These are phyloP conservation scores for Vidua chalybeata DNA, from an alignment of 2,113 vertebrate species.

Conservation along the genomic window DNA sequence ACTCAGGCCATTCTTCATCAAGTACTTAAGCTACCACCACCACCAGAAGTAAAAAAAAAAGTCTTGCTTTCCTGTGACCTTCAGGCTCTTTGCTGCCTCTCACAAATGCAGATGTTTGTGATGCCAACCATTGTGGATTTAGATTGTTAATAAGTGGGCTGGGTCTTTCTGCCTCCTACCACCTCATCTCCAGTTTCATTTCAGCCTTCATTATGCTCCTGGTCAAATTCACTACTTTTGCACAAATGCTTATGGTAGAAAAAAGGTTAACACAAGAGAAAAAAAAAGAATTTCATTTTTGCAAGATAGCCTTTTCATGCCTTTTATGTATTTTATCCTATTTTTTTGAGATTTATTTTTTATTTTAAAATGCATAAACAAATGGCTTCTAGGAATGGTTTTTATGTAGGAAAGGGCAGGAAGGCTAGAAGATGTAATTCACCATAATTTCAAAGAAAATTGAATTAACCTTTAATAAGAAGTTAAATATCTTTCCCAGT, in stretches of 20 bases:
- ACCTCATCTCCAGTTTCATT: neutral
- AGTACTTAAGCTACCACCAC: neutral
- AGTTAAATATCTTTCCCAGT: neutral
- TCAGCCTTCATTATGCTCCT: neutral
- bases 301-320: neutral
- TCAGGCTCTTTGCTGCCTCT: neutral
- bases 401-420: neutral
- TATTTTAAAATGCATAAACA: neutral
- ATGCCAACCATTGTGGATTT: neutral
- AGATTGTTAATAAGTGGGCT: neutral
- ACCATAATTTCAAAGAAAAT: neutral
- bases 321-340: neutral
- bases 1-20: neutral
- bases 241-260: neutral
- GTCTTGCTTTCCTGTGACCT: neutral
- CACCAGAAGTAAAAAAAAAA: too few relatives aligned
- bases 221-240: neutral
- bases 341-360: neutral
- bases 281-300: neutral
- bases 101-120: neutral
- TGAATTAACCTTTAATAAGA: neutral
- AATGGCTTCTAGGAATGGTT: neutral
- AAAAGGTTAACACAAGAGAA: neutral
- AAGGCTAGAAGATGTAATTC: neutral
- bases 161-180: neutral